phyloP scores from a whole-genome alignment of 2,113 vertebrate species.

The Machaerirhynchus nigripectus region DNA sequence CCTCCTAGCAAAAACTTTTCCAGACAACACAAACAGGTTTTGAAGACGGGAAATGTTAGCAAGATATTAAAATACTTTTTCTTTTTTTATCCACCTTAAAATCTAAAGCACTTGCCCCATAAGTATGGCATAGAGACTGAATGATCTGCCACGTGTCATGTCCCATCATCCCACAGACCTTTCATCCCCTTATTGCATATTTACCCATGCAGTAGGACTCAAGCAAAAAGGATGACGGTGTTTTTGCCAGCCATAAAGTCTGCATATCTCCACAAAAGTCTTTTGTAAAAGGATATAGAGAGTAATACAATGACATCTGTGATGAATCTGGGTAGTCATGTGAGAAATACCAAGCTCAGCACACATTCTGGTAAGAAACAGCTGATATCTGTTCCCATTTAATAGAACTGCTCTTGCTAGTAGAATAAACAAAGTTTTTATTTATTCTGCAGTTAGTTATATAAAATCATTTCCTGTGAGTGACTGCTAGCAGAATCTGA shows the following conservation, averaged over 20 bases:
- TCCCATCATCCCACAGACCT: not conserved
- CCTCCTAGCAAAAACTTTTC: not conserved
- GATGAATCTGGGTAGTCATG: not conserved
- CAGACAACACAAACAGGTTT: not conserved
- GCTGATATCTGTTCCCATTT: conserved; percentile 10
- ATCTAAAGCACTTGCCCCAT: not conserved
- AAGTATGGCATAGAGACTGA: not conserved
- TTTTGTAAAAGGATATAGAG: not conserved
- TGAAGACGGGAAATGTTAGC: not conserved
- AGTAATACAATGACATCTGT: conserved; percentile 2
- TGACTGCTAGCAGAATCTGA: conserved; percentile 9
- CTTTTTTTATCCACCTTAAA: not conserved
- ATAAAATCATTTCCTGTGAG: not conserved
- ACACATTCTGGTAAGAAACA: conserved; percentile 3
- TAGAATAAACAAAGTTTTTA: conserved; percentile 38
- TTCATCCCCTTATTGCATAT: not conserved
- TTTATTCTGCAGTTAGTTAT: conserved; percentile 23
- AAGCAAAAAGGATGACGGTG: not conserved
- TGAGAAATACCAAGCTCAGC: conserved; percentile 9
- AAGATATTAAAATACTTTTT: not conserved
- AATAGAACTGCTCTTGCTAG: conserved; percentile 12
- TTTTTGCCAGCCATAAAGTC: not conserved
- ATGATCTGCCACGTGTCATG: not conserved
- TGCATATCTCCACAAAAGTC: not conserved
- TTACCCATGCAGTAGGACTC: not conserved